Conservation (phyloP, 37 sponge, comb jelly and placozoan genomes). For the Amphimedon queenslandica region DNA sequence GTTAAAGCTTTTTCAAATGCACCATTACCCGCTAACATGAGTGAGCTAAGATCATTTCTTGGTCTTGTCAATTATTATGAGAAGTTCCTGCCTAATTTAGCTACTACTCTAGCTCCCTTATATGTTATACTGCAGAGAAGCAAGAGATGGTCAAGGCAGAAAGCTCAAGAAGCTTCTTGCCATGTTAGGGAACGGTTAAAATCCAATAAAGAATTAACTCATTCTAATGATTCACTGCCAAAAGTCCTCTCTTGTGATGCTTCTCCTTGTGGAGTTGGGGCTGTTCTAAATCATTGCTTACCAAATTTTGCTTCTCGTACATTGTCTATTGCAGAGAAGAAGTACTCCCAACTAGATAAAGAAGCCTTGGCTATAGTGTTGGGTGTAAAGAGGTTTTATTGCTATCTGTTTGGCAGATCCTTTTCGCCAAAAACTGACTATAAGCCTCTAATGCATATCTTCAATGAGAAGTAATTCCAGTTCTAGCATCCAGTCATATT, state of each 20-base stretch:
- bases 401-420: neutral
- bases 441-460: neutral
- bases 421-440: neutral
- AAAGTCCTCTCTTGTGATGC: constrained; percentile 6
- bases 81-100: too few species aligned
- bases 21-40: too few species aligned
- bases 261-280: constrained; percentile 12
- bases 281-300: neutral
- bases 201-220: neutral
- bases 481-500: neutral
- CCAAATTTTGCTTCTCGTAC: constrained; percentile 19
- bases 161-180: too few species aligned
- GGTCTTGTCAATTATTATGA: too few species aligned
- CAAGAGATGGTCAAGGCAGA: too few species aligned
- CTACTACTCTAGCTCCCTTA: too few species aligned
- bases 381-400: neutral
- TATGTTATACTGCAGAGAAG: too few species aligned
- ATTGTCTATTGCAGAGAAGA: constrained; percentile 16
- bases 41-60: too few species aligned
- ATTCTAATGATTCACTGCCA: neutral
- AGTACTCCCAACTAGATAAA: constrained; percentile 14
- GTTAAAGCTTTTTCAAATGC: too few species aligned
- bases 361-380: constrained; percentile 3
- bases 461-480: constrained; percentile 1
- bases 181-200: too few species aligned